phyloP scores from a whole-genome alignment of 2,888 invertebrate genomes.

The Chirona hameri region DNA sequence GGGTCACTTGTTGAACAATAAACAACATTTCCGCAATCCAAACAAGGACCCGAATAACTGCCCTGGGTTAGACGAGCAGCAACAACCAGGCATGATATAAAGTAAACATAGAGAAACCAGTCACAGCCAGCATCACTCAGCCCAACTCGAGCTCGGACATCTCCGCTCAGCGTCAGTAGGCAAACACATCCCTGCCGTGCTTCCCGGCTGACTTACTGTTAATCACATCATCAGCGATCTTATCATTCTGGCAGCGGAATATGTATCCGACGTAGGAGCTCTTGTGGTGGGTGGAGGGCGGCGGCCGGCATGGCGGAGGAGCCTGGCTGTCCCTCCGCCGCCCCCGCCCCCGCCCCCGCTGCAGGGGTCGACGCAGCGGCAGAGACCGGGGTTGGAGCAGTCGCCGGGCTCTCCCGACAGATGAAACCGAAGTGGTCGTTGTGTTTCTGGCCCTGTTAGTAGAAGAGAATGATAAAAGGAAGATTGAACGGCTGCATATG shows the following conservation, averaged over 20 bases:
- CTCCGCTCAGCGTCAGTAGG: too few species aligned
- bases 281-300: conserved; percentile 42
- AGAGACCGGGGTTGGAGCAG: neutral
- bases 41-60: too few species aligned
- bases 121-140: too few species aligned
- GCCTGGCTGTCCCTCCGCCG: neutral
- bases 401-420: conserved; percentile 67
- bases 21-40: too few species aligned
- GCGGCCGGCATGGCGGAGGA: neutral
- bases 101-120: too few species aligned
- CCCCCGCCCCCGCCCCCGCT: neutral
- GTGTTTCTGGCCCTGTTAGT: conserved; percentile 64
- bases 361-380: neutral
- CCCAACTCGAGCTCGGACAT: too few species aligned
- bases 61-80: too few species aligned
- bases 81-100: too few species aligned
- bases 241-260: conserved; percentile 81
- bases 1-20: too few species aligned
- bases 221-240: conserved; percentile 77
- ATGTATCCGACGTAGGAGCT: conserved; percentile 76
- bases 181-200: too few species aligned
- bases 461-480: neutral
- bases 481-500: too few species aligned
- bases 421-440: conserved; percentile 91
- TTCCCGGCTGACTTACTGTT: neutral